Evolutionary conservation across 2,888 invertebrate genomes (phyloP), one percentile per base, ranked within the genome.

Genomic region (Octodonta nipae): DNA sequence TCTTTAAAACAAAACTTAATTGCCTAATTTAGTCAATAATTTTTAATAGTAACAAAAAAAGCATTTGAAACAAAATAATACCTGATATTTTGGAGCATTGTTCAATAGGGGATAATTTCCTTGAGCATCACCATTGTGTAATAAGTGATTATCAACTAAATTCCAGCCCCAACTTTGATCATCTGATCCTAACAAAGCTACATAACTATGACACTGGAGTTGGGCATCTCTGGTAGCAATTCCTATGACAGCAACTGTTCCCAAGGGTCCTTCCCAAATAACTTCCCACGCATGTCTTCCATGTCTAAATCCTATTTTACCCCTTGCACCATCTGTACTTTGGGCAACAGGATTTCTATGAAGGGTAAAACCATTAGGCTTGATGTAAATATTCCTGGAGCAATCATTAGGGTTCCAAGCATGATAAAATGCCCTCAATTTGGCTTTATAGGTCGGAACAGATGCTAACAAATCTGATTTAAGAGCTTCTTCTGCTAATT

Each of bases 151-250:
- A 66, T 96, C 95, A 30, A 96, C 95, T 49, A 98, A 71, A 71
- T 96, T 96, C 96, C 96, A 98, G 8, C 96, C 96, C 96, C 96
- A 98, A 54, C 92, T 93, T 60, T 95, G 85, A 58, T 91, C 88
- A 66, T 96, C 92, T 4, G 87, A 84, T 15, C 96, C 96, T 41
- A 96, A 66, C 36, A 98, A 67, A 5, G 93, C 86, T 30, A 93
- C 84, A 67, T 98, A 98, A 33, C 96, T 95, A 52, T 84, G 87
- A 60, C 88, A 87, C 59, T 95, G 87, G 40, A 95, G 66, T 22
- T 87, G 75, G 6, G 95, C 91, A 56, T 95, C 89, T 66, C 85
- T 87, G 2, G 92, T 92, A 27, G 92, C 86, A 51, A 93, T 80
- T 22, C 91, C 96, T 52, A 98, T 82, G 26, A 96, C 93, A 26